Percentiles rank a stretch among this genome's conserved stretches.
Conservation (phyloP, 2,113 vertebrate species). For the Macrotis lagotis region DNA sequence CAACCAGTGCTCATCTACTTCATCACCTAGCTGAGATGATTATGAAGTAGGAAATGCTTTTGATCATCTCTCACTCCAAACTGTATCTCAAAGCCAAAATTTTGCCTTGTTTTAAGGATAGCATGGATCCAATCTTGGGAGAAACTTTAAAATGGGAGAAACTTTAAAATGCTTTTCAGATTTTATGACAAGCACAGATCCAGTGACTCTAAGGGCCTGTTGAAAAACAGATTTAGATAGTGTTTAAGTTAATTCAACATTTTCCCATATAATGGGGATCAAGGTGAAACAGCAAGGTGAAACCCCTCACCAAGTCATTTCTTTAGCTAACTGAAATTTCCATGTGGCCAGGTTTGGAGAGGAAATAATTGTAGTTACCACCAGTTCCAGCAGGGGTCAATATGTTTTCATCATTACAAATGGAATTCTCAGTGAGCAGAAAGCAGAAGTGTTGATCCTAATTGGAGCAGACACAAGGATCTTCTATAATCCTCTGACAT, state of each 20-base stretch:
- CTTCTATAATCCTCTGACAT: slow-evolving; percentile 85
- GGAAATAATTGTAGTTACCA: slow-evolving; percentile 62
- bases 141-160: background rate
- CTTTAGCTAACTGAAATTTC: background rate
- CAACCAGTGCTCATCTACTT: background rate
- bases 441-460: slow-evolving; percentile 82
- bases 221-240: background rate
- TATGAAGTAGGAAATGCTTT: background rate
- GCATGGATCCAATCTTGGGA: background rate
- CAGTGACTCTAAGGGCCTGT: background rate
- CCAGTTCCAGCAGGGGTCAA: slow-evolving; percentile 84
- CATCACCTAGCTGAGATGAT: background rate
- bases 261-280: background rate
- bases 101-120: background rate
- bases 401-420: slow-evolving; percentile 80
- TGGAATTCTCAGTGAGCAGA: slow-evolving; percentile 57
- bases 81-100: background rate
- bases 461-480: slow-evolving; percentile 86
- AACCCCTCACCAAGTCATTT: background rate
- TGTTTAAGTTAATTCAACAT: background rate
- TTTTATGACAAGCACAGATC: background rate
- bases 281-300: background rate
- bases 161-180: background rate
- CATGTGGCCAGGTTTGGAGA: background rate
- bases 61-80: background rate